Conservation (phyloP, 2,113 vertebrate genomes). For the Paracanthobrama guichenoti region DNA sequence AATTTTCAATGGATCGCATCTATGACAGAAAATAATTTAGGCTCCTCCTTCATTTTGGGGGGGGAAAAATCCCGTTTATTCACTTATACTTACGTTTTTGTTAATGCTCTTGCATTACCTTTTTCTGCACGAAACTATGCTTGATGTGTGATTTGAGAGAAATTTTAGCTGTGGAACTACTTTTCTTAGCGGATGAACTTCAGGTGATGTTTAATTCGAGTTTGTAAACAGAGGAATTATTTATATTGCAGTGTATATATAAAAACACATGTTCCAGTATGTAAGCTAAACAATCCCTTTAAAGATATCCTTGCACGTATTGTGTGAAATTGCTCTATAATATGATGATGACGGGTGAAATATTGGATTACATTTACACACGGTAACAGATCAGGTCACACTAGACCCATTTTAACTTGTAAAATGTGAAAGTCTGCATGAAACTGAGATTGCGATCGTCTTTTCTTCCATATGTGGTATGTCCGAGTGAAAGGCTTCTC, state of each 20-base stretch:
- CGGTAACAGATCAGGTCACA: background rate
- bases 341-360: background rate
- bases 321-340: background rate
- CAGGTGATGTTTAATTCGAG: background rate
- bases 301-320: background rate
- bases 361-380: background rate
- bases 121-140: background rate
- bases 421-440: background rate
- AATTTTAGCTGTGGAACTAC: background rate
- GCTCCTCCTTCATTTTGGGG: too few species aligned
- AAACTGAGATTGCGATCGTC: too few species aligned
- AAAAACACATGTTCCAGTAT: background rate
- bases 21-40: too few species aligned
- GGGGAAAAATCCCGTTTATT: too few species aligned
- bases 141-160: background rate
- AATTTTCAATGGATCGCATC: too few species aligned
- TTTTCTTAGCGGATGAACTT: background rate
- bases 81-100: too few species aligned
- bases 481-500: too few species aligned
- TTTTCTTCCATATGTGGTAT: too few species aligned
- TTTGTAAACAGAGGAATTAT: background rate
- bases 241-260: background rate
- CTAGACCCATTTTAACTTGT: background rate
- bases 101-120: too few species aligned
- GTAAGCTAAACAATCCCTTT: background rate